phyloP scores from a whole-genome alignment of 2,888 invertebrate species.

The Hyalella azteca region DNA sequence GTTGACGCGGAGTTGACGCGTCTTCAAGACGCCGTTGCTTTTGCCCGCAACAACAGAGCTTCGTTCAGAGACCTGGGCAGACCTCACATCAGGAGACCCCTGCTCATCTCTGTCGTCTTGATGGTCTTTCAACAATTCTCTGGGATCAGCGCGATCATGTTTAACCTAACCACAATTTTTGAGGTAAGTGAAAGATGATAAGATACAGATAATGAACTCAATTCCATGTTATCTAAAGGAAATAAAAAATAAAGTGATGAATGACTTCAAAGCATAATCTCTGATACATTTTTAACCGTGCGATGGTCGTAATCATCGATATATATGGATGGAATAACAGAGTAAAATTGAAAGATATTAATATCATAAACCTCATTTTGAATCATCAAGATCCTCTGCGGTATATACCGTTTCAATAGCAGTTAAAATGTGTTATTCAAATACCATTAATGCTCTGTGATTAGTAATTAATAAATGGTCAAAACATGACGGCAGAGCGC shows the following conservation, averaged over 20 bases:
- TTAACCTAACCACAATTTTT: constrained; percentile 88
- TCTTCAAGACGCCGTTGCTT: constrained; percentile 44
- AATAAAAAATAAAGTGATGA: too few relatives aligned
- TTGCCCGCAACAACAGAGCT: constrained; percentile 66
- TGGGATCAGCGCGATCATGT: constrained; percentile 94
- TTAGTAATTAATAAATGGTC: background rate
- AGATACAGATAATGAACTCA: too few relatives aligned
- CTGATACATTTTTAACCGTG: too few relatives aligned
- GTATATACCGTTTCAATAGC: too few relatives aligned
- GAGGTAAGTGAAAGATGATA: too few relatives aligned
- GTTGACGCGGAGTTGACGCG: constrained; percentile 50
- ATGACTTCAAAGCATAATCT: too few relatives aligned
- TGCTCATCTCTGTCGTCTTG: constrained; percentile 81
- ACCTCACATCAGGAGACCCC: constrained; percentile 75
- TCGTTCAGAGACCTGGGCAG: constrained; percentile 71
- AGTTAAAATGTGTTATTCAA: background rate
- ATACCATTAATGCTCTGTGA: background rate
- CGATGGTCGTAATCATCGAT: too few relatives aligned
- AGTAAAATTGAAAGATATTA: too few relatives aligned
- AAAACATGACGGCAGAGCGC: background rate
- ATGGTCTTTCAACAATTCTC: constrained; percentile 96
- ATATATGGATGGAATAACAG: too few relatives aligned
- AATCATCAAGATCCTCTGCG: too few relatives aligned
- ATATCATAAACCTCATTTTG: too few relatives aligned
- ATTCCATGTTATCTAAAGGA: too few relatives aligned